Evolutionary conservation across 2,113 vertebrate species (phyloP).

Genomic region (Sinocyclocheilus rhinocerous): DNA sequence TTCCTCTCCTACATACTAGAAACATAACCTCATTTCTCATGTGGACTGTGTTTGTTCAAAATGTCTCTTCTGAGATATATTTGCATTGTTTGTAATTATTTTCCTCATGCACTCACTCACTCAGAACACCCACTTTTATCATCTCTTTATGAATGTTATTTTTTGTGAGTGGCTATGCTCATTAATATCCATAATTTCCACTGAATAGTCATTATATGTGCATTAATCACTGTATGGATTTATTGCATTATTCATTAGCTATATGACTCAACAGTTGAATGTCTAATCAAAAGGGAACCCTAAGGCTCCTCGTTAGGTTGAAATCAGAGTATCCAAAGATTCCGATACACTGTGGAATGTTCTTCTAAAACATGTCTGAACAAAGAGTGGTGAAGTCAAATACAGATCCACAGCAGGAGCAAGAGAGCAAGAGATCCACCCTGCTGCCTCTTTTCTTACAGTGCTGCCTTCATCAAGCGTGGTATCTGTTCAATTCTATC

Average conservation of each 20-base stretch:
- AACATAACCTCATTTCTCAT: slow-evolving; percentile 4
- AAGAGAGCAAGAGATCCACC: slow-evolving; percentile 16
- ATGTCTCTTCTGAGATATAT: slow-evolving; percentile 20
- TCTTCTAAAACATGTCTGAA: slow-evolving; percentile 33
- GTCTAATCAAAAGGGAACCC: not conserved
- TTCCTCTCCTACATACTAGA: not conserved
- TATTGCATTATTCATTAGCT: slow-evolving; percentile 16
- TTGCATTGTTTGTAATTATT: slow-evolving; percentile 8
- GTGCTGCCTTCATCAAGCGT: not conserved
- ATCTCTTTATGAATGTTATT: not conserved
- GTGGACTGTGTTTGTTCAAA: not conserved
- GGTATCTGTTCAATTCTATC: not conserved
- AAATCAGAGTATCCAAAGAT: not conserved
- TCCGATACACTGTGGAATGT: not conserved
- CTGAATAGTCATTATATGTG: not conserved
- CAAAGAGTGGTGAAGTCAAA: not conserved
- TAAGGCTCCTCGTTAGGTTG: not conserved
- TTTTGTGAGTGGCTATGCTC: not conserved
- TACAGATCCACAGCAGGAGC: slow-evolving; percentile 1
- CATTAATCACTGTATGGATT: slow-evolving; percentile 5
- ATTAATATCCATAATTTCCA: slow-evolving; percentile 25
- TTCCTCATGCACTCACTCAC: slow-evolving; percentile 10
- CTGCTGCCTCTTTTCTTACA: not conserved
- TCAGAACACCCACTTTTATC: not conserved
- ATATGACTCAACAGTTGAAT: not conserved